phyloP scores from a whole-genome alignment of 2,888 invertebrate genomes.

The Polymixis flavicincta region DNA sequence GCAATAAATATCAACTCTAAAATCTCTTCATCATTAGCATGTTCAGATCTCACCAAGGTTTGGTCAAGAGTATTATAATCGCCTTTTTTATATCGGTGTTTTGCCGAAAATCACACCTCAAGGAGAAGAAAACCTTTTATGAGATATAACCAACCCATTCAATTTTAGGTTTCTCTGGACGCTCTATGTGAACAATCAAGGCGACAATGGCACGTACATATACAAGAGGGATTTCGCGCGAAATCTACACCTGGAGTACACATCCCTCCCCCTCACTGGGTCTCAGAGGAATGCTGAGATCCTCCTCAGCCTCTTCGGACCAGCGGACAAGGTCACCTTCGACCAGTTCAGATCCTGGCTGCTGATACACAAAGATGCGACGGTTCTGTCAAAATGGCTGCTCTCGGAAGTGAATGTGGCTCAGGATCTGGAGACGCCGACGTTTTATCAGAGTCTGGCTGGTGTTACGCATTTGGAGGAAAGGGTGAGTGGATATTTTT shows the following conservation, averaged over 20 bases:
- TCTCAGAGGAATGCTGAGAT: conserved; percentile 81
- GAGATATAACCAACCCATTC: background rate
- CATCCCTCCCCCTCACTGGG: conserved; percentile 81
- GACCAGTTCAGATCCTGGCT: conserved; percentile 96
- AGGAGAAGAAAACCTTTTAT: background rate
- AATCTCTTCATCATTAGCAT: background rate
- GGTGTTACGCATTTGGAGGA: conserved; percentile 97
- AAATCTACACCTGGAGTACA: conserved; percentile 91
- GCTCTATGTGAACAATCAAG: conserved; percentile 95
- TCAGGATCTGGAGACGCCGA: conserved; percentile 96
- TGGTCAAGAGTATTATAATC: background rate
- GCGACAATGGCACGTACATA: conserved; percentile 92
- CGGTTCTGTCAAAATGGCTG: conserved; percentile 95
- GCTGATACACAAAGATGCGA: conserved; percentile 93
- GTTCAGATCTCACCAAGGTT: background rate
- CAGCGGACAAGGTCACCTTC: conserved; percentile 90
- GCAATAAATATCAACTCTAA: background rate
- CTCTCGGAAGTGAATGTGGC: conserved; percentile 94
- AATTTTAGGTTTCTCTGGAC: conserved; percentile 94
- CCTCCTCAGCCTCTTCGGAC: conserved; percentile 83
- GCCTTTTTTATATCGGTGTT: background rate
- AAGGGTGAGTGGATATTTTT: conserved; percentile 88
- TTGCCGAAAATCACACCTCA: background rate
- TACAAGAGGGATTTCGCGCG: conserved; percentile 94
- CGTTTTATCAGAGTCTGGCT: conserved; percentile 98